These are phyloP conservation scores for Morone chrysops DNA, from an alignment of 2,113 vertebrate species.

Conservation along the genomic window DNA sequence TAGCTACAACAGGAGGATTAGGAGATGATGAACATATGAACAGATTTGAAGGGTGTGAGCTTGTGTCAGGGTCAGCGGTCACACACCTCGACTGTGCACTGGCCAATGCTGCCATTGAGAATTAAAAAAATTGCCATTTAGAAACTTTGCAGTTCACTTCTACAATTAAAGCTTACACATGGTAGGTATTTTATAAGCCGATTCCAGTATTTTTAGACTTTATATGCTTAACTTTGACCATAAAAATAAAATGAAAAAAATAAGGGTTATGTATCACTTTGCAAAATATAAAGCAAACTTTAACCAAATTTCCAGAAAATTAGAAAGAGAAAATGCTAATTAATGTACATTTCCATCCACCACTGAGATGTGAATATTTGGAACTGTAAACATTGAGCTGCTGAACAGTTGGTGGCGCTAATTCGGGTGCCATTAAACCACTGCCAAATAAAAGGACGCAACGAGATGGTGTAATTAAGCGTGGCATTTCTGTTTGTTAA, in stretches of 20 bases:
- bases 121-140: background rate
- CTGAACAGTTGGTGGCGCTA: background rate
- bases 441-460: background rate
- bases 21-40: conserved; percentile 4
- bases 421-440: background rate
- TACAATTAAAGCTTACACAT: background rate
- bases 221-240: background rate
- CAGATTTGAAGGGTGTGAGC: conserved; percentile 11
- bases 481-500: background rate
- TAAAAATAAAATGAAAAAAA: background rate
- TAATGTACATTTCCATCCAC: background rate
- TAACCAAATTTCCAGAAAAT: background rate
- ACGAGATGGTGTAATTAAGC: background rate
- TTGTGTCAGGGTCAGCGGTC: conserved; percentile 30
- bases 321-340: background rate
- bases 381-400: background rate
- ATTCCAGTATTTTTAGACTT: background rate
- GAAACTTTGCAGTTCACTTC: background rate
- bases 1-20: conserved; percentile 18
- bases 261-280: background rate
- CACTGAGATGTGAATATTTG: background rate
- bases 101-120: background rate
- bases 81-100: background rate
- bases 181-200: background rate
- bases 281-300: background rate